Evolutionary conservation across 2,113 vertebrate genomes (phyloP), one percentile per base, ranked within the genome.

Genomic region (Damaliscus lunatus): DNA sequence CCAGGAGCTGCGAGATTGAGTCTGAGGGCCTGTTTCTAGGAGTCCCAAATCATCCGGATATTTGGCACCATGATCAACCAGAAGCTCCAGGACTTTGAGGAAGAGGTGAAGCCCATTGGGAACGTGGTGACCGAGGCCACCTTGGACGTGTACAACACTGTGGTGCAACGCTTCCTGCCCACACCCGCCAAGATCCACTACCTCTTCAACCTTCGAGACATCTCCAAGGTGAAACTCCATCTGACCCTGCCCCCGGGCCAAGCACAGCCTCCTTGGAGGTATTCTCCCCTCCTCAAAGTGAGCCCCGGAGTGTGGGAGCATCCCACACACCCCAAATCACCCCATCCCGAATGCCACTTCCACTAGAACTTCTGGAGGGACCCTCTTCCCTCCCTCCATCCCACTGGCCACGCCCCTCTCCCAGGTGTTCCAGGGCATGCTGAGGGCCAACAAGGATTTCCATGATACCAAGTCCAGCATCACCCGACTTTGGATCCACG

Each of bases 171-270:
- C 80, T 99, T 99, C 97, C 99, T 99, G 93, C 99, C 99, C 81
- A 99, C 99, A 0, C 99, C 99, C 0, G 99, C 99, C 92, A 99
- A 99, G 98, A 99, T 99, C 94, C 99, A 99, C 97, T 99, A 99
- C 98, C 99, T 99, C 88, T 99, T 99, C 98, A 99, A 99, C 98
- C 99, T 99, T 96, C 98, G 99, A 27, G 99, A 99, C 96, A 99
- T 99, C 96, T 99, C 99, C 93, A 99, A 99, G 99, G 99, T 99
- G 89, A 96, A 53, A 80, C 12, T 10, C 2, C 1, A 0, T 11
- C 83, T 31, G 43, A 31, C 46, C 48, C 60, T n/a, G 7, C 13
- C 57, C 83, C 36, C 43, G 46, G 36, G 48, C 77, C 48, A 60
- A 31, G 27, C 55, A 43, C 50, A 36, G 78, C 80, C 82, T 88